Evolutionary conservation across 2,797 vertebrate species (phyloP), one percentile per base, ranked within the genome.

Genomic region (Sebastes elongatus): DNA sequence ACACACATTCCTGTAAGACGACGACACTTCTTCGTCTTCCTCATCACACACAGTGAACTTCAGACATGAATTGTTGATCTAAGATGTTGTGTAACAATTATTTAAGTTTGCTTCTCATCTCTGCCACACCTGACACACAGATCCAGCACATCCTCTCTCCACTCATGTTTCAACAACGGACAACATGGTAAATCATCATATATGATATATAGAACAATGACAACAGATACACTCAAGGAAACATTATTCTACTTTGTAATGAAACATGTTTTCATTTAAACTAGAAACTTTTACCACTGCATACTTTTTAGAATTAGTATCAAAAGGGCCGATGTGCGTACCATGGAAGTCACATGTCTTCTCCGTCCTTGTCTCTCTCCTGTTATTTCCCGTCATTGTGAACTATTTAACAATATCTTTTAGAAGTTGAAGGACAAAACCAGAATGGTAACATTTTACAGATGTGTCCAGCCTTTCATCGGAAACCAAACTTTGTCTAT

Each of bases 351-450:
- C 63, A 70, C 60, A 32, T 38, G 27, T 56, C 13, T 20, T 68
- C 52, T 64, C 18, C 7, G 16, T 80, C n/a, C 27, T 79, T 62
- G 22, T 23, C 23, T 10, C 70, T 18, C 65, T 25, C 27, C 13
- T 49, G 57, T 63, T 16, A 78, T 53, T 71, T 70, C 35, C 30
- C 13, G 18, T 60, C 28, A 63, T 49, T 53, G 14, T 46, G 8
- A 18, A 60, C 28, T 53, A 53, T 74, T 61, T 32, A 6, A 38
- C 63, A 28, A 32, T 9, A 52, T 53, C 10, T 46, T 74, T 49
- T 61, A 6, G 53, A 78, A 72, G 16, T 7, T 32, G 7, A 75
- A 79, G 62, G 59, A 71, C 76, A 78, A 59, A 55, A 25, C 5
- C 32, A 23, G 11, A 42, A 10, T 3, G 1, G 18, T 9, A 42